Percentiles rank a stretch among this genome's conserved stretches.
Conservation (phyloP, 1,140 invertebrate species). For the Trichogramma pretiosum region DNA sequence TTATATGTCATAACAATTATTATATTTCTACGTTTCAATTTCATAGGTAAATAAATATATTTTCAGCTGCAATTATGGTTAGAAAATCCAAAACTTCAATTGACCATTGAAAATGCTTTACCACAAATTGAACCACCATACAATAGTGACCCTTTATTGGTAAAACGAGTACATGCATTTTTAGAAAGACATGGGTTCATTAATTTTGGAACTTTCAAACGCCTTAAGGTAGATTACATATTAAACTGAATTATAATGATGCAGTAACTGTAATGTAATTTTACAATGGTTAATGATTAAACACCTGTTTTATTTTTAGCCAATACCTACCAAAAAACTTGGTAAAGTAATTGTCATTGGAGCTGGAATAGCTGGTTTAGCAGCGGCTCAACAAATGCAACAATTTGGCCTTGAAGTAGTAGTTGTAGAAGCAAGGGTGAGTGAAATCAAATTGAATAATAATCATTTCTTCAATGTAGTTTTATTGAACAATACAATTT, state of each 20-base stretch:
- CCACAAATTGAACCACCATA: conserved; percentile 82
- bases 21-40: too few relatives aligned
- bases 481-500: background rate
- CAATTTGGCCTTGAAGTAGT: conserved; percentile 95
- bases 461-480: background rate
- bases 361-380: conserved; percentile 87
- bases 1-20: background rate
- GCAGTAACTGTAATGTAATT: too few relatives aligned
- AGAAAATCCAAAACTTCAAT: conserved; percentile 88
- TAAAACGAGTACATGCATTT: conserved; percentile 82
- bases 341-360: conserved; percentile 92
- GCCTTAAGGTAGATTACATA: conserved; percentile 54
- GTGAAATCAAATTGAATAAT: conserved; percentile 17
- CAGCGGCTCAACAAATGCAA: conserved; percentile 86
- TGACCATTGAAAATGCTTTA: conserved; percentile 74
- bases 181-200: conserved; percentile 94
- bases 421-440: conserved; percentile 82
- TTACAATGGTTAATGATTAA: too few relatives aligned
- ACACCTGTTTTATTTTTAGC: conserved; percentile 40
- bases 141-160: conserved; percentile 78
- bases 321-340: conserved; percentile 66
- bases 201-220: conserved; percentile 95
- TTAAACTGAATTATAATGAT: conserved; percentile 8
- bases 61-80: conserved; percentile 87
- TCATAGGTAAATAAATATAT: too few relatives aligned